Base-by-base conservation (phyloP, 1,140 invertebrate species). In the Tetraneura akinire region DNA sequence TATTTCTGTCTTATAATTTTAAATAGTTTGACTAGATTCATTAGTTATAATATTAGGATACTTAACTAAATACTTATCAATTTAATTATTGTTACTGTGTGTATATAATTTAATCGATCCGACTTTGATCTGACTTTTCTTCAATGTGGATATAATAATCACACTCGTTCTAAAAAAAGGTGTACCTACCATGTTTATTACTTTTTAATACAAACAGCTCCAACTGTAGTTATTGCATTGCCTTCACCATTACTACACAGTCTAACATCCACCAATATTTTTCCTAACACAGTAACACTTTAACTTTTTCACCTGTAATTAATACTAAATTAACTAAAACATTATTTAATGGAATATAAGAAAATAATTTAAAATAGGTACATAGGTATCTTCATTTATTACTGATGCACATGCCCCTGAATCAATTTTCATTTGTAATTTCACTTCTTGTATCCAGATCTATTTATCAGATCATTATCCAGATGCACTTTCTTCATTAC, bases 1-100 rank as follows among this genome's bases (percentile, higher is more conserved):
- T 42, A 68, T 68, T 45, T 68, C 42, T 21, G 42, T 37, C 23
- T n/a, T 47, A 45, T 45, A 21, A 42, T 68, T 68, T 45, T n/a
- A n/a, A 21, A 68, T 68, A n/a, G 16, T 16, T n/a, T 68, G 66
- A 68, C 21, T 45, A 0, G 32, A 57, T 1, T n/a, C n/a, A n/a
- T n/a, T n/a, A 57, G 10, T n/a, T 0, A 26, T 23, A 26, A 57
- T 14, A 14, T 57, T 57, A 23, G 55, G 55, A 10, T 57, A 57
- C 23, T 57, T 57, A 57, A 57, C 55, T 23, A 21, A n/a, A 13
- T 23, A 57, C 13, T n/a, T 14, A 3, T 23, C 55, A 11, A 57
- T n/a, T n/a, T n/a, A 57, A 21, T 11, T 23, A 57, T 26, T 57
- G 23, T 0, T 57, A 57, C 55, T 26, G 21, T 26, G 1, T 26